These are phyloP conservation scores for Vanessa atalanta DNA, from an alignment of 1,140 invertebrate genomes.

Conservation along the genomic window DNA sequence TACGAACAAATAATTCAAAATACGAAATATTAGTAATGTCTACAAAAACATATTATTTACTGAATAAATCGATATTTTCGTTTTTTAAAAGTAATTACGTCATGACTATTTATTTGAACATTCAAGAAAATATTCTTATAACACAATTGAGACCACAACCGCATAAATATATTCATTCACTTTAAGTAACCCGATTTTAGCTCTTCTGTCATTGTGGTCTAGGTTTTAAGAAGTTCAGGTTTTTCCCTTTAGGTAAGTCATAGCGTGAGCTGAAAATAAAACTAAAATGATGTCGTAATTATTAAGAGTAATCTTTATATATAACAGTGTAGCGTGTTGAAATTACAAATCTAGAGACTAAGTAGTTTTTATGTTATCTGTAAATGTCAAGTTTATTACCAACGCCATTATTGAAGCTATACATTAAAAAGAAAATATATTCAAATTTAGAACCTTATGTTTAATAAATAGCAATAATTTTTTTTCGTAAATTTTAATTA, in stretches of 20 bases:
- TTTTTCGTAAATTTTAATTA: too few species aligned
- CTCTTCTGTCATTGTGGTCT: constrained; percentile 15
- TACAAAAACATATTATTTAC: constrained; percentile 1
- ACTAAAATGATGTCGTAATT: neutral
- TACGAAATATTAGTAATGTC: too few species aligned
- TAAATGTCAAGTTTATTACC: too few species aligned
- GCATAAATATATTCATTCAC: neutral
- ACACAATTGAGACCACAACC: constrained; percentile 8
- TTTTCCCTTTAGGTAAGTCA: constrained; percentile 4
- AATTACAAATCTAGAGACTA: too few species aligned
- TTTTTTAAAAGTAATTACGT: neutral
- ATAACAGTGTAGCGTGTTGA: too few species aligned
- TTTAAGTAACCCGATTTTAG: neutral
- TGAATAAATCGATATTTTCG: neutral
- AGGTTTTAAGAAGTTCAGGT: constrained; percentile 7
- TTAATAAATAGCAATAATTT: too few species aligned
- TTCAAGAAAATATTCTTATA: constrained; percentile 7
- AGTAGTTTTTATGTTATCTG: too few species aligned
- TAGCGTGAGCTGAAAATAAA: neutral
- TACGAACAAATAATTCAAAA: too few species aligned
- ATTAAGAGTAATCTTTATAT: neutral
- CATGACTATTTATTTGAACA: neutral
- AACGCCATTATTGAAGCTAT: too few species aligned
- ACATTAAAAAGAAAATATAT: too few species aligned
- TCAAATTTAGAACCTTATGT: too few species aligned